These are phyloP conservation scores for Drosophila quinaria DNA, from an alignment of 2,888 invertebrate genomes.

Conservation along the genomic window DNA sequence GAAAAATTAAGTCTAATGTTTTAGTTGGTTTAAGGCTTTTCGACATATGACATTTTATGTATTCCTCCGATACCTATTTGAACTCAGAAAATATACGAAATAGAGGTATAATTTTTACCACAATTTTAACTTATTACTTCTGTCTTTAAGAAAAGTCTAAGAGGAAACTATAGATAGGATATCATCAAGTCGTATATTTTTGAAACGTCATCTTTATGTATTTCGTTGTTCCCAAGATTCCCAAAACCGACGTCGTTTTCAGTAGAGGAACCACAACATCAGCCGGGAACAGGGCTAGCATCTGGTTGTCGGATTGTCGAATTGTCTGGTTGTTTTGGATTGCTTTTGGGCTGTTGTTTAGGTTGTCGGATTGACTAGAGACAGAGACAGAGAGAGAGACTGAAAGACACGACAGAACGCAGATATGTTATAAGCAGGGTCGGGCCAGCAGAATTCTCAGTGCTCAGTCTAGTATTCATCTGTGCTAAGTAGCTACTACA, in stretches of 20 bases:
- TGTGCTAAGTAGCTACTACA: slow-evolving; percentile 30
- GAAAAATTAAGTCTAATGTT: not conserved
- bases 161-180: not conserved
- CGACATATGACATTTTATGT: not conserved
- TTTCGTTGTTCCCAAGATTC: slow-evolving; percentile 39
- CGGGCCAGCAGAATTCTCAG: slow-evolving; percentile 1
- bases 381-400: slow-evolving; percentile 18
- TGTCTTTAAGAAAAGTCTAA: not conserved
- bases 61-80: not conserved
- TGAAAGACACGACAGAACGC: not conserved
- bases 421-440: not conserved
- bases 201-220: slow-evolving; percentile 5
- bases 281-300: slow-evolving; percentile 39
- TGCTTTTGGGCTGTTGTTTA: slow-evolving; percentile 31
- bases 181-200: not conserved
- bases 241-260: slow-evolving; percentile 53
- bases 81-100: not conserved
- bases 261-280: slow-evolving; percentile 22
- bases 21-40: not conserved
- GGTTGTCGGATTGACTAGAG: slow-evolving; percentile 45
- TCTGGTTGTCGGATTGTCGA: slow-evolving; percentile 45
- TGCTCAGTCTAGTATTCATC: slow-evolving; percentile 5
- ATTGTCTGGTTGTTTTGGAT: slow-evolving; percentile 38
- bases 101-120: no score
- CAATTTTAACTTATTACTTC: no score